Base-by-base conservation (phyloP, 2,797 vertebrate species). In the Gymnothorax reevesii region DNA sequence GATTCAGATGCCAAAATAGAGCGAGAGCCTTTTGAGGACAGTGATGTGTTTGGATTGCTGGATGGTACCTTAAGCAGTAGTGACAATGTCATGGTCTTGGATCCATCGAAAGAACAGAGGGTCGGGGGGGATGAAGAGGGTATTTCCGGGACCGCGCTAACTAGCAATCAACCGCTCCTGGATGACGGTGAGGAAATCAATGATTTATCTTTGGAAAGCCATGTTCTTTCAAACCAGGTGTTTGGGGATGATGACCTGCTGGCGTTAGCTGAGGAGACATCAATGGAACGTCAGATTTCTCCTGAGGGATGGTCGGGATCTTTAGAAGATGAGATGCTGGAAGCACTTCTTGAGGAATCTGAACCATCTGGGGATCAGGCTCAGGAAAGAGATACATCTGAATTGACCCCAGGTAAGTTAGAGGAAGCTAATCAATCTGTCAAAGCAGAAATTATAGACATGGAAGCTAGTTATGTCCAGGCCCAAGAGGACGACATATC, bases 211-310 rank as follows among this genome's bases (percentile, higher is more conserved):
- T 83, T 4, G 49, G 64, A 85, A 12, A 13, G 27, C n/a, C 12
- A 27, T 52, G 54, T 55, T 55, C 25, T 25, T 82, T 22, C 15
- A 80, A n/a, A 15, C 57, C 83, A 66, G 75, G 5, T 20, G 84
- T 54, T 6, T 25, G 25, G 80, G 3, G 25, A 83, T 86, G 82
- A n/a, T 52, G 15, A 57, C 33, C 33, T 42, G 10, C 77, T 80
- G 13, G 87, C 89, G 33, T 69, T 82, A 87, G 13, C 49, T 25
- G 33, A 83, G 55, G 71, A 62, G 22, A 87, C 52, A 57, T 2
- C 15, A 17, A 4, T 77, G 42, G 20, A 49, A 20, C 73, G 52
- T 77, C 33, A 77, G 52, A 33, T 55, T 12, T 4, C 22, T 85
- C 59, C 12, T 3, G n/a, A 85, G n/a, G n/a, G 80, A 62, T 64